phyloP scores from a whole-genome alignment of 2,797 vertebrate genomes.

The Dicrostonyx torquatus region DNA sequence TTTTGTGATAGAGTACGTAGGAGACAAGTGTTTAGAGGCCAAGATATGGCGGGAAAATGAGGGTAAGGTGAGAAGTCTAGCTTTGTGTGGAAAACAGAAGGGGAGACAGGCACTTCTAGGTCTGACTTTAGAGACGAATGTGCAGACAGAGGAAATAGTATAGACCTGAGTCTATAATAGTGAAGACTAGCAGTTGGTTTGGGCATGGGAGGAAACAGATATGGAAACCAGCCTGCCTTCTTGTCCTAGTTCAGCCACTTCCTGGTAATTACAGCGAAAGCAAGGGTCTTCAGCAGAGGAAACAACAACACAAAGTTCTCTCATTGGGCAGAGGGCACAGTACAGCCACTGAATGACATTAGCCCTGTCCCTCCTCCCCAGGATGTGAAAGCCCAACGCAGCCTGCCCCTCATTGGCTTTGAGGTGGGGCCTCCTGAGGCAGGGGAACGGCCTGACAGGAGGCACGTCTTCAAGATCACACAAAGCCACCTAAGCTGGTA shows the following conservation, averaged over 20 bases:
- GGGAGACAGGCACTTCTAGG: not conserved
- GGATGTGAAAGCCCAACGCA: slow-evolving; percentile 96
- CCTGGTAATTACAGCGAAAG: not conserved
- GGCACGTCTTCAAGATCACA: slow-evolving; percentile 93
- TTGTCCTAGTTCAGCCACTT: slow-evolving; percentile 34
- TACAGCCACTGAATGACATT: not conserved
- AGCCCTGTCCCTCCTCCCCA: slow-evolving; percentile 73
- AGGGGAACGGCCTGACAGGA: slow-evolving; percentile 91
- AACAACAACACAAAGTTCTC: slow-evolving; percentile 10
- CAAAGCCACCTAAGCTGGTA: slow-evolving; percentile 95
- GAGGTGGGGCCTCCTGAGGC: slow-evolving; percentile 92
- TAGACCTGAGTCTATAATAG: slow-evolving; percentile 1
- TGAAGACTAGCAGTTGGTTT: slow-evolving; percentile 1
- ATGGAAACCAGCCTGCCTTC: slow-evolving; percentile 45
- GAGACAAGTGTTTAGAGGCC: not conserved
- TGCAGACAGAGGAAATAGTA: not conserved
- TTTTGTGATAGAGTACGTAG: slow-evolving; percentile 28
- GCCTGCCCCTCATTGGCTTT: slow-evolving; percentile 93
- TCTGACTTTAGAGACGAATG: not conserved
- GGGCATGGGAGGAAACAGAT: not conserved
- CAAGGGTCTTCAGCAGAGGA: slow-evolving; percentile 35
- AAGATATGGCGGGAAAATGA: not conserved
- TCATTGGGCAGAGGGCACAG: not conserved
- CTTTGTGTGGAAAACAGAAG: slow-evolving; percentile 11
- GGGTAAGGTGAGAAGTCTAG: not conserved